Base-by-base conservation (phyloP, 2,888 invertebrate species). In the Xanthorhoe spadicearia region DNA sequence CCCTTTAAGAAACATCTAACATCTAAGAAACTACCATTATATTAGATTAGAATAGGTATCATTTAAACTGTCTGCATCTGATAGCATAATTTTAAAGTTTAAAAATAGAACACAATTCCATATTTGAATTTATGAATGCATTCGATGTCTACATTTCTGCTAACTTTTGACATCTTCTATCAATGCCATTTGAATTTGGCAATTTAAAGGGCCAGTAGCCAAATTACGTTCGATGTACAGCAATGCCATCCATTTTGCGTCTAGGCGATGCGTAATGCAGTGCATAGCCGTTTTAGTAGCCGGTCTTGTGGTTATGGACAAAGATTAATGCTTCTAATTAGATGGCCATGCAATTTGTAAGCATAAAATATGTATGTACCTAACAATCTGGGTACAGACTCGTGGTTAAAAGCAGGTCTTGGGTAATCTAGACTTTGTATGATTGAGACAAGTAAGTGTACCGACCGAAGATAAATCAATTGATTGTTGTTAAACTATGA, bases 321-420 rank as follows among this genome's bases (percentile, higher is more conserved):
- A 61, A 68, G 64, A 68, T 68, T 68, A 68, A 68, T 68, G 68
- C 61, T 68, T 64, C 64, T 68, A 68, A 68, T 68, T 68, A 68
- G 61, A 68, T 64, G 38, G 61, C 57, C 51, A 13, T 64, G 64
- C 64, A 57, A 50, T 68, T 64, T 64, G 67, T 35, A 35, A 61
- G n/a, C 50, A 28, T 61, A 61, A 51, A 59, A 43, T 50, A 52
- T 51, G 46, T 50, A 52, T 51, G 46, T 50, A 52, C 18, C 43
- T 38, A 55, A 18, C 28, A 28, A 61, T 46, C 46, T 52, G 28
- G 35, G 9, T 35, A 51, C 38, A 43, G 10, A 13, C 13, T 43
- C 1, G 9, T 38, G 38, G 13, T 38, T 13, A 2, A 3, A 3
- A 38, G 2, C 38, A 10, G 6, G n/a, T 15, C n/a, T 15, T 15